Base-by-base conservation (phyloP, 2,797 vertebrate genomes). In the Gymnothorax reevesii region DNA sequence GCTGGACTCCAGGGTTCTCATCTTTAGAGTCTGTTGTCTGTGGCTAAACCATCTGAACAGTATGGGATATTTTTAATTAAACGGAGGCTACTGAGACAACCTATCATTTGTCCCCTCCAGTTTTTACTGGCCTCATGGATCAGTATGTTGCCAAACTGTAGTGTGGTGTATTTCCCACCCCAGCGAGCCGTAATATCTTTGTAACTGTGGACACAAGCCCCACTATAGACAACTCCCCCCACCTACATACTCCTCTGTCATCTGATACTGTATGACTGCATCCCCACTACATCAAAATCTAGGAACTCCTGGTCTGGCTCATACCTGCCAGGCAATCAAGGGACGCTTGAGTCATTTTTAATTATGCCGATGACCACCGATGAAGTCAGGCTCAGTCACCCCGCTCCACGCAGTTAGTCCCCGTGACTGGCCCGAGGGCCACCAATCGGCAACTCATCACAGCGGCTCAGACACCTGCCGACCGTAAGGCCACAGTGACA, bases 301-400 rank as follows among this genome's bases (percentile, higher is more conserved):
- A 1, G 10, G 57, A 42, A 86, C 80, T 85, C 55, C 9, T 54
- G 17, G 42, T 77, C n/a, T 62, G 5, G 27, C 75, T 59, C 52
- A 59, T 4, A 22, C 54, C 55, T n/a, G 20, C 52, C 22, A 17
- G 54, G 33, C 49, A 54, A 55, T 82, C 49, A 57, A 57, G 55
- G 10, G 80, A 59, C 10, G 91, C 90, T 90, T 94, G 93, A 94
- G 91, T 95, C 94, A 95, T 92, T 91, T 89, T 86, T 88, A 71
- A 91, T 92, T 94, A 94, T 90, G 90, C 91, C 90, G 88, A 90
- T 93, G 94, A 94, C 94, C 94, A 94, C 92, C 92, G 93, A 92
- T 85, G 88, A 89, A 94, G 93, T 92, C 92, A 92, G 90, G 91
- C 15, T 1, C 20, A 52, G 13, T 8, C 59, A 2, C 22, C 79